phyloP scores from a whole-genome alignment of 2,888 invertebrate genomes.

The Pyrocoelia pectoralis region DNA sequence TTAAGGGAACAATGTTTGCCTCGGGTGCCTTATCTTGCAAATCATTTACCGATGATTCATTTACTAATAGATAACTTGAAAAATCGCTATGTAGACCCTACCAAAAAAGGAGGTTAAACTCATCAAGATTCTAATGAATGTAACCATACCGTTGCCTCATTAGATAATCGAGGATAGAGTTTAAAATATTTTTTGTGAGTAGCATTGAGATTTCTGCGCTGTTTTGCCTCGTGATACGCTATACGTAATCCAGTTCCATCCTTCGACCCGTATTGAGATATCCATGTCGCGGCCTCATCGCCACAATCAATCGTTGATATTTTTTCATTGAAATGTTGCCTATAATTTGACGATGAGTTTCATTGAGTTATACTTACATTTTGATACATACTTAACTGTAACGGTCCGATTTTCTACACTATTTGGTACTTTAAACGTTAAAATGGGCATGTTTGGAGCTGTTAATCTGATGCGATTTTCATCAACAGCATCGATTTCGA shows the following conservation, averaged over 20 bases:
- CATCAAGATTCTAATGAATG: background rate
- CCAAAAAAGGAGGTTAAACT: background rate
- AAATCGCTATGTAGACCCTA: constrained; percentile 53
- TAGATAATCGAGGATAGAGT: background rate
- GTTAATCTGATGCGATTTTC: constrained; percentile 57
- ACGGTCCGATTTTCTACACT: background rate
- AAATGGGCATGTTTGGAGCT: constrained; percentile 49
- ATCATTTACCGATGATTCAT: constrained; percentile 62
- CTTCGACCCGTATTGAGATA: background rate
- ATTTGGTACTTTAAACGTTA: background rate
- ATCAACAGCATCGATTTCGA: constrained; percentile 57
- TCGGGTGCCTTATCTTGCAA: constrained; percentile 60
- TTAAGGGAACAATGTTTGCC: constrained; percentile 56
- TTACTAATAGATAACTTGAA: constrained; percentile 63
- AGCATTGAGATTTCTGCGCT: background rate
- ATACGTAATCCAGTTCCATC: background rate
- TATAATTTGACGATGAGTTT: background rate
- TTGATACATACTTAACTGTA: background rate
- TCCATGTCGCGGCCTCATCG: constrained; percentile 10
- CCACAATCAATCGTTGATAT: constrained; percentile 3
- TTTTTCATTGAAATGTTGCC: background rate
- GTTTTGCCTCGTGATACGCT: background rate
- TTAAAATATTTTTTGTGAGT: background rate
- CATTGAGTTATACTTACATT: background rate
- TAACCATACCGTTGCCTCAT: background rate